Conservation (phyloP, 2,888 invertebrate species). For the Rhagium mordax region DNA sequence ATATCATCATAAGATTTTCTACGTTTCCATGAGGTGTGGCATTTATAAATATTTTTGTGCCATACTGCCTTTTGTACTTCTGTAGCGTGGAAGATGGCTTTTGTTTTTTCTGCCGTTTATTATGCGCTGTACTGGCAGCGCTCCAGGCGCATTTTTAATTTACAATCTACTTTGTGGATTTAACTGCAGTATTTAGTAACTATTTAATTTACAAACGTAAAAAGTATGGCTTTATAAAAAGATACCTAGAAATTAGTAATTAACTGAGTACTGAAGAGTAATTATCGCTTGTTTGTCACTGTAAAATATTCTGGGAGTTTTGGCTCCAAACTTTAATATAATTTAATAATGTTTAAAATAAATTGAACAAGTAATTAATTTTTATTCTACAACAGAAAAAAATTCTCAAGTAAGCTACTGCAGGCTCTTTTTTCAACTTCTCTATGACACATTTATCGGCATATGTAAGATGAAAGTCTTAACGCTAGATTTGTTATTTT, state of each 20-base stretch:
- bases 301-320: no score
- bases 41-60: conserved; percentile 8
- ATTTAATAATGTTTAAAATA: no score
- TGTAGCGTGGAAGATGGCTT: conserved; percentile 4
- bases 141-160: neutral
- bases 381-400: no score
- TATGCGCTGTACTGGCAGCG: conserved; percentile 19
- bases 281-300: neutral
- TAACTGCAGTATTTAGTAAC: conserved; percentile 7
- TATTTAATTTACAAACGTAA: neutral
- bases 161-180: conserved; percentile 1
- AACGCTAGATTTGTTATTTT: no score
- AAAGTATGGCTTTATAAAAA: neutral
- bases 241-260: conserved; percentile 1
- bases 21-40: conserved; percentile 19
- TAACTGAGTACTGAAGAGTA: neutral
- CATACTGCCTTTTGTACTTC: conserved; percentile 3
- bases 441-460: no score
- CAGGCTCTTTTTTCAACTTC: no score
- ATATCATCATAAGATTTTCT: conserved; percentile 23
- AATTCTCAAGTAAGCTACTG: no score
- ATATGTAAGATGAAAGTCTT: no score
- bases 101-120: conserved; percentile 1
- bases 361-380: no score
- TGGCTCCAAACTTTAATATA: no score